Evolutionary conservation across 2,888 invertebrate genomes (phyloP), one percentile per base, ranked within the genome.

Genomic region (Listrodromus nycthemerus): DNA sequence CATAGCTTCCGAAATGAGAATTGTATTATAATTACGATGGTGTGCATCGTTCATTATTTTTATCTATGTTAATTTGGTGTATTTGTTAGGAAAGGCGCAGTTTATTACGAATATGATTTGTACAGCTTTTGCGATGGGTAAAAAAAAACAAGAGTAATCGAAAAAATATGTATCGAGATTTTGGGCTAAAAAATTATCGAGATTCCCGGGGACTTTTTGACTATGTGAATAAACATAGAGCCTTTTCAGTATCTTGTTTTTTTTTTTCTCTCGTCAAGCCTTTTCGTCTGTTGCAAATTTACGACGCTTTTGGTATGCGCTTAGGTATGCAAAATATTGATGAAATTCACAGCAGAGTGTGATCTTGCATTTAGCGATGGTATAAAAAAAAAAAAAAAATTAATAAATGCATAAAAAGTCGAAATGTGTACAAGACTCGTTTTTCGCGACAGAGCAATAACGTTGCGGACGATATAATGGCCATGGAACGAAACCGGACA

Each of bases 11-110:
- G 63, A 71, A 83, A 80, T 66, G 71, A 76, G 30, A 66, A 76
- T 77, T 77, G 81, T 76, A 83, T 80, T 71, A 74, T 69, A 83
- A 83, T 80, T 75, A 67, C 55, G 80, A 75, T 76, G 75, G 58
- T 71, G 70, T 83, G 70, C 73, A 71, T 30, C 41, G 41, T 61
- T 81, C 61, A 69, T 71, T 61, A 13, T 76, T 83, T 76, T 83
- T 50, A 71, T 77, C 66, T 71, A 63, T 37, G 71, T 80, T 76
- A 83, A 63, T 80, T 55, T 52, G 65, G 65, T 33, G 30, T 24
- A 61, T 61, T 61, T 48, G 63, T 65, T 71, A 33, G 24, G 61
- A 58, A 52, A 69, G 52, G 61, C 61, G 69, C 61, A 52, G 65
- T 74, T 41, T 52, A 75, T 69, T 67, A 33, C 63, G 45, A 58